A percentile compares a stretch with the other conserved stretches of the same genome.
phyloP scores from a whole-genome alignment of 2,113 vertebrate genomes.

The Gopherus flavomarginatus region DNA sequence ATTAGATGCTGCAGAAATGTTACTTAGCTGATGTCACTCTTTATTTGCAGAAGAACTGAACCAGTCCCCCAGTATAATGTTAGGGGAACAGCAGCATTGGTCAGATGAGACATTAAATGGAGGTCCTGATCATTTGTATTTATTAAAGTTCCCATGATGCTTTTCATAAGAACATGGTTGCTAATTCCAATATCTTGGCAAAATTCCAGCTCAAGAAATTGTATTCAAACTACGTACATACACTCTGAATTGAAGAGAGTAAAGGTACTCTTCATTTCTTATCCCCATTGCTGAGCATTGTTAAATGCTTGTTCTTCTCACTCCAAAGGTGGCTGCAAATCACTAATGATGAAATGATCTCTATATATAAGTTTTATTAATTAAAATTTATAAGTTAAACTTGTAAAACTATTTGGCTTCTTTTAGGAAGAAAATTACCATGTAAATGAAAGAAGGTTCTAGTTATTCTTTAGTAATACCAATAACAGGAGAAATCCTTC shows the following conservation, averaged over 20 bases:
- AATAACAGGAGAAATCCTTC: background rate
- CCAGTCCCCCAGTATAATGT: background rate
- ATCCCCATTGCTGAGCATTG: background rate
- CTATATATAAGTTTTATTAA: background rate
- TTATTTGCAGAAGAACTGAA: background rate
- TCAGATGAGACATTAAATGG: background rate
- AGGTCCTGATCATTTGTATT: background rate
- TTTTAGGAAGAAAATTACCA: background rate
- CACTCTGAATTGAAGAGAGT: background rate
- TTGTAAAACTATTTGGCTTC: background rate
- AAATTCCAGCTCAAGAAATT: background rate
- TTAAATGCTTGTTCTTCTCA: too few species aligned
- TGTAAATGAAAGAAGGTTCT: background rate
- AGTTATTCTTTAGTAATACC: background rate
- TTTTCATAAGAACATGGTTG: background rate
- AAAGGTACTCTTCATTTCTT: background rate
- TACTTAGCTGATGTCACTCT: background rate
- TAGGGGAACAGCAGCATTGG: background rate
- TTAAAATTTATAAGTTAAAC: too few species aligned
- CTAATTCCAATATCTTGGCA: background rate
- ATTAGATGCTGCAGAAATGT: background rate
- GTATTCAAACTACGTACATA: background rate
- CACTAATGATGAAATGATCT: background rate
- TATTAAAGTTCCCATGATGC: background rate
- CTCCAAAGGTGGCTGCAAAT: background rate